Base-by-base conservation (phyloP, 2,888 invertebrate genomes). In the Hirudinaria manillensis region DNA sequence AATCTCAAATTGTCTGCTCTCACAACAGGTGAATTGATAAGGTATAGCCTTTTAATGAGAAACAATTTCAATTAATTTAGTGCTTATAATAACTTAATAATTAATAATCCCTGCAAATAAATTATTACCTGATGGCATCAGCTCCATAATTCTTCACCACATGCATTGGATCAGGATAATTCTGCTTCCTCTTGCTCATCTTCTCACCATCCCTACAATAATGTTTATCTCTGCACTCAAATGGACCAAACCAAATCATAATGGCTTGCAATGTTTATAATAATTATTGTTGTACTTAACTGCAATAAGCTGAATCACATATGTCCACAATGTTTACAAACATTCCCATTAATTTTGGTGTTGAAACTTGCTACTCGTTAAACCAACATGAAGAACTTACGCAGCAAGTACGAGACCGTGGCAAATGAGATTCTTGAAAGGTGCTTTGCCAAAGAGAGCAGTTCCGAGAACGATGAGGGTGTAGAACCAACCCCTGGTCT, bases 121-220 rank as follows among this genome's bases (percentile, higher is more conserved):
- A 75, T 32, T 24, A 77, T 73, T 70, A 86, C 83, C 98, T 89
- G 67, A 99, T 87, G 27, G 99, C 97, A 87, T 99, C 99, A 0
- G 98, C 97, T 1, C 99, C 98, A 85, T 93, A 97, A 84, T 95
- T 94, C 71, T 90, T 86, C 24, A 97, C 89, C 53, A 89, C 85
- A 81, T 92, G 91, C 87, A 94, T 88, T 0, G 99, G 98, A 87
- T 99, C 97, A 0, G 99, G 99, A 86, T 96, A 99, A 85, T 99
- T 99, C 86, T 97, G 94, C 87, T 97, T 97, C 38, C 98, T 89
- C 85, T 99, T 99, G 0, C 97, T 97, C 99, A 99, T 99, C 86
- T 99, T 99, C 84, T 96, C 94, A 0, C 99, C 99, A 88, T 99
- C 98, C 53, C 92, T 86, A 78, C 55, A 77, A 77, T 73, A 53